Conservation (phyloP, 2,888 invertebrate genomes). For the Lepidocyrtoides sp. region DNA sequence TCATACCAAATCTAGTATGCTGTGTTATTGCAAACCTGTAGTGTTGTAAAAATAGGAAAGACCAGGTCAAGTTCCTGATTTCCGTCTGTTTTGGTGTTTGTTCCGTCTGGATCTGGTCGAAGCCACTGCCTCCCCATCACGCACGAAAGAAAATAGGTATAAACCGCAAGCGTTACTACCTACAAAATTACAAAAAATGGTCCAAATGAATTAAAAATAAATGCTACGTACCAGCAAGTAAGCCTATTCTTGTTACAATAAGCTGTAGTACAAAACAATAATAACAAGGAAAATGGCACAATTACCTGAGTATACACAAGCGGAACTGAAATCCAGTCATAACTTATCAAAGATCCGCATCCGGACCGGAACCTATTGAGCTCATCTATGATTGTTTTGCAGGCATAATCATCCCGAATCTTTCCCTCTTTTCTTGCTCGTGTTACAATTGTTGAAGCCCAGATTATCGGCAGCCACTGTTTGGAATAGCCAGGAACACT, state of each 20-base stretch:
- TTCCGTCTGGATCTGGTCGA: conserved; percentile 87
- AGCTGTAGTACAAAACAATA: conserved; percentile 68
- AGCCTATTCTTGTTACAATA: no score
- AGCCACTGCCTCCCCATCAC: conserved; percentile 97
- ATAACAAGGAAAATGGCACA: conserved; percentile 38
- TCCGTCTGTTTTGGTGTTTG: background rate
- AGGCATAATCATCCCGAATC: conserved; percentile 96
- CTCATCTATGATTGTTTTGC: conserved; percentile 96
- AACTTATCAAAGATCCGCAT: conserved; percentile 91
- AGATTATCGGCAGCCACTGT: conserved; percentile 96
- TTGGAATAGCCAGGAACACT: conserved; percentile 95
- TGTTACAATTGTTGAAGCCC: conserved; percentile 96
- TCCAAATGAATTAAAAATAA: no score
- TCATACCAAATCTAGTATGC: background rate
- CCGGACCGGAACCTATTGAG: conserved; percentile 93
- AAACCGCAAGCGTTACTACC: conserved; percentile 97
- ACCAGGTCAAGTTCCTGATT: conserved; percentile 91
- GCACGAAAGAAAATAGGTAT: conserved; percentile 96
- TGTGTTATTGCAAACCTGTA: conserved; percentile 92
- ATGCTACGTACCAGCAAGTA: no score
- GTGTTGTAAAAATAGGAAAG: conserved; percentile 95
- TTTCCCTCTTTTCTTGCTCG: conserved; percentile 96
- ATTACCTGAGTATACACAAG: conserved; percentile 92
- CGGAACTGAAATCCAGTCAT: conserved; percentile 88
- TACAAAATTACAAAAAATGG: no score